Base-by-base conservation (phyloP, 2,888 invertebrate species). In the Oconnorella tubifera region DNA sequence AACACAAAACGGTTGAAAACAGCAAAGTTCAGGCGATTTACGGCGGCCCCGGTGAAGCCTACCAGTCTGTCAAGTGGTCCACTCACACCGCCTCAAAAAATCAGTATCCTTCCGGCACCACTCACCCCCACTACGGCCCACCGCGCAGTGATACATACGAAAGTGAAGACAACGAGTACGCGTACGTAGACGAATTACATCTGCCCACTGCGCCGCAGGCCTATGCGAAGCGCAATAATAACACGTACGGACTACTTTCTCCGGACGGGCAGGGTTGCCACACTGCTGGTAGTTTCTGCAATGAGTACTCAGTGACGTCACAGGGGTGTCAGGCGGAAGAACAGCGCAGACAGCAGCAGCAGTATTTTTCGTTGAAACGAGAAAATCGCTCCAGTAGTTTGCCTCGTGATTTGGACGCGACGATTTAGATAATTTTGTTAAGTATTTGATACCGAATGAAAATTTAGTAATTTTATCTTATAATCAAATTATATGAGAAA, bases 91-190 rank as follows among this genome's bases (percentile, higher is more conserved):
- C 19, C 6, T 6, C 6, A 6, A 6, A 40, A 40, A 19, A 19
- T 40, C 40, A 14, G 40, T 40, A 40, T 19, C 40, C 40, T 40
- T 6, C 40, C 40, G 19, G 10, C 40, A 40, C 40, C 10, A 14
- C 40, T 40, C 40, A 40, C 40, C 6, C 10, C 40, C 10, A 19
- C 6, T 19, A 40, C 40, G 40, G 40, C 10, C 19, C 40, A 40
- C 6, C 40, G 33, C 32, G 59, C 32, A 33, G 19, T 25, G 14
- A 58, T 32, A n/a, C 40, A n/a, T 58, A 58, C 40, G 59, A 58
- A 19, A 33, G 40, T 28, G 59, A 58, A n/a, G 56, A 56, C 31
- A 58, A 58, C 48, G 59, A 58, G 10, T 58, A 58, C 59, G 59
- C 59, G 10, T 58, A 40, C 40, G 59, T 58, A 1, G 59, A 58